phyloP scores from a whole-genome alignment of 2,888 invertebrate genomes.

The Pristionchus fissidentatus region DNA sequence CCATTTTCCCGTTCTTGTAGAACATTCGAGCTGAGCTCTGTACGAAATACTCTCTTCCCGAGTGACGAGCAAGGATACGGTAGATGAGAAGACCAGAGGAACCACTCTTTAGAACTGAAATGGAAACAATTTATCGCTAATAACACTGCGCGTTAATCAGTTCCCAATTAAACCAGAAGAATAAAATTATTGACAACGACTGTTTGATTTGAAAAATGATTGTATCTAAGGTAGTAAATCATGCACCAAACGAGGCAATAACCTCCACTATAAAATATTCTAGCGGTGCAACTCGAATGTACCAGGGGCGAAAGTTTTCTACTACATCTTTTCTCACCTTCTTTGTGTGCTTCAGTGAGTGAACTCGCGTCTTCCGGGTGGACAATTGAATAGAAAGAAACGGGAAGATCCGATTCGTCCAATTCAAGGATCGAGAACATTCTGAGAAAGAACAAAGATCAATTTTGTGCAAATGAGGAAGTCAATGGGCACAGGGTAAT shows the following conservation, averaged over 20 bases:
- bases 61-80: slow-evolving; percentile 83
- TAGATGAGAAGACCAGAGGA: slow-evolving; percentile 99
- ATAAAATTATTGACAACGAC: too few relatives aligned
- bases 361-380: slow-evolving; percentile 98
- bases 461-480: too few relatives aligned
- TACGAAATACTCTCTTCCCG: slow-evolving; percentile 90
- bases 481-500: too few relatives aligned
- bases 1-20: slow-evolving; percentile 99
- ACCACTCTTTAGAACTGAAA: slow-evolving; percentile 95
- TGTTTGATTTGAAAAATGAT: too few relatives aligned
- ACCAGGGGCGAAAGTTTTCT: too few relatives aligned
- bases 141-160: background rate
- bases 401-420: slow-evolving; percentile 61
- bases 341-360: slow-evolving; percentile 98
- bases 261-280: too few relatives aligned
- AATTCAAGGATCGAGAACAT: slow-evolving; percentile 71
- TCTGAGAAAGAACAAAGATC: slow-evolving; percentile 52
- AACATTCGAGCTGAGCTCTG: slow-evolving; percentile 96
- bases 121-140: background rate
- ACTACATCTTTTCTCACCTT: slow-evolving; percentile 82
- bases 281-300: too few relatives aligned
- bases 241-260: too few relatives aligned
- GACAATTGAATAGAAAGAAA: slow-evolving; percentile 87
- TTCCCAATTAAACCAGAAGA: too few relatives aligned
- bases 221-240: too few relatives aligned